Percentiles rank a stretch among this genome's conserved stretches.
Evolutionary conservation across 2,888 invertebrate genomes (phyloP).

Genomic region (Nematopogon swammerdamellus): DNA sequence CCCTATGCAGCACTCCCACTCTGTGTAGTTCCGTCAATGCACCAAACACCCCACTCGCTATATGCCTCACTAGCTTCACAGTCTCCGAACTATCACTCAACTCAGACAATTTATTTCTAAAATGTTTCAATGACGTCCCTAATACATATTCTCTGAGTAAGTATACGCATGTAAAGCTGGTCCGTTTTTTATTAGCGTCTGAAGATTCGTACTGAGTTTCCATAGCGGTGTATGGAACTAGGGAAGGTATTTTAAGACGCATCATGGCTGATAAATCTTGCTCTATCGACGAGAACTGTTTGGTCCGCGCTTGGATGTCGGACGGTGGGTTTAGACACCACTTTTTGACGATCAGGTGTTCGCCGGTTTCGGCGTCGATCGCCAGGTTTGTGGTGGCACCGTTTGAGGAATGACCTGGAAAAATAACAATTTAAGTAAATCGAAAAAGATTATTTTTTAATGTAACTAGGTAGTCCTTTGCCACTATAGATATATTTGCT

Average conservation of each 20-base stretch:
- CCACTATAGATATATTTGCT: no score
- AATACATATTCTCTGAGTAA: slow-evolving; percentile 67
- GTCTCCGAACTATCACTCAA: slow-evolving; percentile 31
- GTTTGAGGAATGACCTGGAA: slow-evolving; percentile 66
- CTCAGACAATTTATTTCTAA: slow-evolving; percentile 20
- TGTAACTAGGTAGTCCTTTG: neutral
- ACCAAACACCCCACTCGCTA: slow-evolving; percentile 69
- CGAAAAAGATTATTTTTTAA: no score
- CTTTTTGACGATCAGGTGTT: slow-evolving; percentile 69
- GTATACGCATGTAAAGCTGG: slow-evolving; percentile 53
- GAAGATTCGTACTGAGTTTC: slow-evolving; percentile 62
- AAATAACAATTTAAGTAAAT: no score
- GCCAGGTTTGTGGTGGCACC: slow-evolving; percentile 75
- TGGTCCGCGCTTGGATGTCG: slow-evolving; percentile 41
- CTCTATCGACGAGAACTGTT: slow-evolving; percentile 66
- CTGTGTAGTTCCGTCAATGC: slow-evolving; percentile 78
- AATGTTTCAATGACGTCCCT: slow-evolving; percentile 33
- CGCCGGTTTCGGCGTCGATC: slow-evolving; percentile 71
- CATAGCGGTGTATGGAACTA: slow-evolving; percentile 75
- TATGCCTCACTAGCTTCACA: slow-evolving; percentile 53
- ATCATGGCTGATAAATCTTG: slow-evolving; percentile 73
- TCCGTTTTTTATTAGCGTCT: slow-evolving; percentile 19
- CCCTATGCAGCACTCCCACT: slow-evolving; percentile 78
- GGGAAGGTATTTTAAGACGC: slow-evolving; percentile 66
- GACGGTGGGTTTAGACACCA: slow-evolving; percentile 60